Evolutionary conservation across 1,140 invertebrate genomes (phyloP), one percentile per base, ranked within the genome.

Genomic region (Littorina saxatilis): DNA sequence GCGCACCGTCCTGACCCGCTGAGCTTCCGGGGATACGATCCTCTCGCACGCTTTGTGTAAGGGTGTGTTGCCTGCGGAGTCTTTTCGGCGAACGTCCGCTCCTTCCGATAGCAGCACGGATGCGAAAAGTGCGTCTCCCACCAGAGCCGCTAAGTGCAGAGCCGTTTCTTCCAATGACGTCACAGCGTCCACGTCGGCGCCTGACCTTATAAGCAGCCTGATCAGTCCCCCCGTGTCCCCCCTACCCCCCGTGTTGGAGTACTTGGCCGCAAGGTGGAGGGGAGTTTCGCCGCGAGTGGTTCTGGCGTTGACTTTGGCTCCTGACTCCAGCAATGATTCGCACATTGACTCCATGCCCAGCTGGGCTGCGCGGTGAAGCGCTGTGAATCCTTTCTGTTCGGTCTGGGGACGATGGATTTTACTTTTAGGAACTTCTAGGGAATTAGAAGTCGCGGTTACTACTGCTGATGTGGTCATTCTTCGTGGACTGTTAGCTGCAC

Each of bases 21-120:
- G 75, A 39, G 83, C 43, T 79, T 86, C 85, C 40, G 83, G 75
- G 20, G 85, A 77, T 37, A 86, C 32, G n/a, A 77, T 32, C 50
- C 75, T 55, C n/a, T 35, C 29, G 50, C 75, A 77, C 23, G 55
- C 50, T 35, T 77, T 77, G 52, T 77, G 75, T 55, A 77, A n/a
- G 5, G 75, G 75, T 29, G 15, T 15, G 75, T 77, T n/a, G 20
- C 75, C 75, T 29, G 35, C 4, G 7, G 27, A 3, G 75, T 77
- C 75, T 27, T 27, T 5, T 23, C 9, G 23, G 1, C 27, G 1
- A 0, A 77, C 32, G 52, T 39, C 50, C 9, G 75, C 75, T n/a
- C 55, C 50, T 15, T 29, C 75, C 1, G 75, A 55, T 5, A 77
- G 35, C 55, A 77, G 50, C 32, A 77, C 29, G 32, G 75, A 50